These are phyloP conservation scores for Psittacula derbiana DNA, from an alignment of 2,797 vertebrate genomes.

Conservation along the genomic window DNA sequence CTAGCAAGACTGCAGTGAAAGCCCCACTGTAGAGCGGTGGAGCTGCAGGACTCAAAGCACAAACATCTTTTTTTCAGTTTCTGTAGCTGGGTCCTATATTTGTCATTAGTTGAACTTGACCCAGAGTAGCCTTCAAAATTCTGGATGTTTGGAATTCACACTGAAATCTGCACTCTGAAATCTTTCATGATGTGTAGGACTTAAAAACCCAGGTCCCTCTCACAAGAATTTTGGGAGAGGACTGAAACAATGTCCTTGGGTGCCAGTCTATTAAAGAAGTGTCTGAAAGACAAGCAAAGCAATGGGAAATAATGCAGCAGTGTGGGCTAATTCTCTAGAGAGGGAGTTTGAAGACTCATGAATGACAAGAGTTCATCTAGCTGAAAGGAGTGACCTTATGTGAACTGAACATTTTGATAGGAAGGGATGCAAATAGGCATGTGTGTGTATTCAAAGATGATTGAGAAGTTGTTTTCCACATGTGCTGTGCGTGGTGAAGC, in stretches of 20 bases:
- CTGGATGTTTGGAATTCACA: neutral
- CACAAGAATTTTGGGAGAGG: neutral
- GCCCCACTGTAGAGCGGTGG: neutral
- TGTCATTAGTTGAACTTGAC: neutral
- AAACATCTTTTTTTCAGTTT: neutral
- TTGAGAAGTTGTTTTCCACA: neutral
- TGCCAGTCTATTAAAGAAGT: neutral
- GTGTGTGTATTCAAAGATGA: neutral
- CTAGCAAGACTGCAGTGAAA: neutral
- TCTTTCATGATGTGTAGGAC: neutral
- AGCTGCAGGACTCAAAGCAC: neutral
- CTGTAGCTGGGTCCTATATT: neutral
- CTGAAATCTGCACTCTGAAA: neutral
- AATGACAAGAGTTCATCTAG: neutral
- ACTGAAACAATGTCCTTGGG: neutral
- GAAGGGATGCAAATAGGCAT: neutral
- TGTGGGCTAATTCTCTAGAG: neutral
- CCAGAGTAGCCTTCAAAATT: neutral
- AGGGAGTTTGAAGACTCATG: neutral
- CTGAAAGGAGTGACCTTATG: neutral
- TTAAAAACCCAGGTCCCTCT: neutral
- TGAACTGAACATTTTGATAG: neutral
- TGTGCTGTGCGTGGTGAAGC: fast-evolving
- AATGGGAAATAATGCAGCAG: neutral
- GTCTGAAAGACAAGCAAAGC: neutral